These are phyloP conservation scores for Poicephalus gulielmi DNA, from an alignment of 2,113 vertebrate genomes.

Conservation along the genomic window DNA sequence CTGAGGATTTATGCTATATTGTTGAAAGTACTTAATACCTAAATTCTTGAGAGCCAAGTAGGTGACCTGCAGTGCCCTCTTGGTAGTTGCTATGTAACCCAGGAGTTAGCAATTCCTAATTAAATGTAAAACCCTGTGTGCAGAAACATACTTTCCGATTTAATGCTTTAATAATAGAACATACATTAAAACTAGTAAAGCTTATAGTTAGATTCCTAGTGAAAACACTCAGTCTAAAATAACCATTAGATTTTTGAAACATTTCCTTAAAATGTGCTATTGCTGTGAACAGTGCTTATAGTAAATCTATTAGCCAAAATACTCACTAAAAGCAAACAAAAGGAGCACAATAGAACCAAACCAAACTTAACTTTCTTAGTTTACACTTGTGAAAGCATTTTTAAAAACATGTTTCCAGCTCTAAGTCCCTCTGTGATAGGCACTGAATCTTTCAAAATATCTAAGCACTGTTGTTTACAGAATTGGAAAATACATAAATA, in stretches of 20 bases:
- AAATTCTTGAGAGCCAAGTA: background rate
- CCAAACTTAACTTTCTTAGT: background rate
- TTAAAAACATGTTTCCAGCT: background rate
- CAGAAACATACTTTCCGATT: background rate
- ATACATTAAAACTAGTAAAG: background rate
- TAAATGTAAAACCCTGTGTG: background rate
- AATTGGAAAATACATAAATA: background rate
- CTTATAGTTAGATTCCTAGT: background rate
- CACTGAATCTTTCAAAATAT: background rate
- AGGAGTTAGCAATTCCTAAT: background rate
- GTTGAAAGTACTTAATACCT: background rate
- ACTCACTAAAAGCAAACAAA: constrained; percentile 20
- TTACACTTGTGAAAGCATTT: background rate
- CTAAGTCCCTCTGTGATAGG: background rate
- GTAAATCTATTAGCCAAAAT: constrained; percentile 17
- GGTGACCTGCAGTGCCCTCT: background rate
- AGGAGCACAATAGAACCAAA: background rate
- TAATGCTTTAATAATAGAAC: background rate
- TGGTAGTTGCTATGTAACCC: background rate
- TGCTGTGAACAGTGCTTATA: background rate
- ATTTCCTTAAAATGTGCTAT: background rate
- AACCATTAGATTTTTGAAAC: background rate
- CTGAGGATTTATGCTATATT: background rate
- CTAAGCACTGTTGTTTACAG: background rate
- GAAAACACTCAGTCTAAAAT: background rate